Conservation (phyloP, 2,113 vertebrate species). For the Proteles cristata region DNA sequence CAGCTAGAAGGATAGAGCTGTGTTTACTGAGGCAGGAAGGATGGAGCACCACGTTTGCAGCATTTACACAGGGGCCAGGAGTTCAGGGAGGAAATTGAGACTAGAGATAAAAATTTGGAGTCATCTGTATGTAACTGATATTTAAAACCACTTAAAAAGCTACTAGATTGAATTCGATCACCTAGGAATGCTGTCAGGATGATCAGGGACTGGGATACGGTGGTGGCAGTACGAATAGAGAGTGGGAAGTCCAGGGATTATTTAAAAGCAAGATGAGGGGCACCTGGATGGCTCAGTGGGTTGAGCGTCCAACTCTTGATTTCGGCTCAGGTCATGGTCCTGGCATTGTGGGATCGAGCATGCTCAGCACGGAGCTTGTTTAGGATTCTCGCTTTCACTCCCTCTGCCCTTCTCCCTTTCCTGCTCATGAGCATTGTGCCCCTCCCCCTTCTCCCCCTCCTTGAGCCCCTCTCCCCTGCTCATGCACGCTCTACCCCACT, state of each 20-base stretch:
- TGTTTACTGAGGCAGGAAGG: background rate
- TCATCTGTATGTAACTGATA: background rate
- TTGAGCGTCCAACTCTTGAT: too few relatives aligned
- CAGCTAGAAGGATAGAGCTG: background rate
- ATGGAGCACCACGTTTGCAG: background rate
- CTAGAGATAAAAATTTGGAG: background rate
- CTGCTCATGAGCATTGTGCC: too few relatives aligned
- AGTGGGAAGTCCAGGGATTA: background rate
- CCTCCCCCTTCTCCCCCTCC: too few relatives aligned
- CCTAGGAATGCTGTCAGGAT: background rate
- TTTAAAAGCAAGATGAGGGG: background rate
- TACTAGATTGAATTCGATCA: background rate
- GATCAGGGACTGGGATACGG: background rate
- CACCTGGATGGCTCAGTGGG: too few relatives aligned
- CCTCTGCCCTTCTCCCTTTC: too few relatives aligned
- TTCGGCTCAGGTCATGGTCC: too few relatives aligned
- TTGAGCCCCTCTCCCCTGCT: too few relatives aligned
- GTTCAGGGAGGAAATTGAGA: background rate
- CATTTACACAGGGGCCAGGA: background rate
- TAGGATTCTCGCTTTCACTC: too few relatives aligned
- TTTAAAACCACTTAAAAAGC: background rate
- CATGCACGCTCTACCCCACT: too few relatives aligned
- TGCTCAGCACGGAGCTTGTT: too few relatives aligned
- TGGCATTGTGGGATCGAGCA: too few relatives aligned
- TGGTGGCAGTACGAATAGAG: background rate